Evolutionary conservation across 2,888 invertebrate genomes (phyloP), one percentile per base, ranked within the genome.

Genomic region (Orchestes rusci): DNA sequence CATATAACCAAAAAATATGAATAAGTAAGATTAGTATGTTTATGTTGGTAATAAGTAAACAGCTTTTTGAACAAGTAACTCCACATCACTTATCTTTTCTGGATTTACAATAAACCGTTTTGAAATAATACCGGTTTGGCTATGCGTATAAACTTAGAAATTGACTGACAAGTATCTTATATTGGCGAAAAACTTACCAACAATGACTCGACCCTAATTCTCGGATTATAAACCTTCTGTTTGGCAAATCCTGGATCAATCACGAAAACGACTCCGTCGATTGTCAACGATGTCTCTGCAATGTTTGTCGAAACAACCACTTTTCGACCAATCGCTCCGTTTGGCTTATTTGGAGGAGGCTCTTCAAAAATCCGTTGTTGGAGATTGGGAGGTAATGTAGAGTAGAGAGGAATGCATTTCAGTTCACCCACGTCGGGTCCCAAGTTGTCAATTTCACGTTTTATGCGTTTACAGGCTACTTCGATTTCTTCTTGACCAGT

Each of bases 221-320:
- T 66, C 2, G 76, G 75, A 68, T 76, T 75, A 56, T 76, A 77
- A 1, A 85, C 91, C 73, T 99, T 99, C 67, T 99, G 99, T 64
- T 99, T 99, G 0, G 97, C 94, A 71, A 99, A 99, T 7, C 99
- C 99, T 0, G 99, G 97, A 70, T 99, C 99, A 62, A 99, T 97
- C 7, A 99, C 99, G 66, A 96, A 99, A 8, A 99, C 99, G 1
- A 99, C 96, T 35, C 99, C 99, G 61, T 99, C 99, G 59, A 99
- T 99, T 3, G 99, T 99, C 16, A 99, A 70, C 0, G 97, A 97
- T 0, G 99, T 99, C 72, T 99, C 99, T 0, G 99, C 99, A 55
- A 99, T 99, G 66, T 99, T 99, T 0, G 99, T 99, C 0, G 97
- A 96, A 0, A 99, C 94, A 0, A 99, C 97, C 1, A 95, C 91